Base-by-base conservation (phyloP, 2,797 vertebrate species). In the Ptychadena robeensis region DNA sequence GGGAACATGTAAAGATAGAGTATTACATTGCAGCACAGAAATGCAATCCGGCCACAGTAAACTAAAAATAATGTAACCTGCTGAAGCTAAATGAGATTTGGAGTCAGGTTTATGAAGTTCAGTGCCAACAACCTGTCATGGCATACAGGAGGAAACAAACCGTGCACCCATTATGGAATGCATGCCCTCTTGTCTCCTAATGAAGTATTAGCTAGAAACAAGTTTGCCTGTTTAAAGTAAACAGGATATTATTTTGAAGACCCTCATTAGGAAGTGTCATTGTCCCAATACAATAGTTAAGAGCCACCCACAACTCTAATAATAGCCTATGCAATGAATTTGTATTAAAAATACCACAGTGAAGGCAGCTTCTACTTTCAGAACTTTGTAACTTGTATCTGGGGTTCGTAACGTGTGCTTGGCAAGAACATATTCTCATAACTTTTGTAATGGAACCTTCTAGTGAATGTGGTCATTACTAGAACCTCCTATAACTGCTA, bases 51-150 rank as follows among this genome's bases (percentile, higher is more conserved):
- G 63, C 64, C 28, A 40, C 44, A 64, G 35, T 74, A 75, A 74
- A 74, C 70, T 80, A 73, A 84, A 79, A 70, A 84, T 84, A 84
- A 74, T 80, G 27, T 67, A 70, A 67, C 44, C 76, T 75, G 64
- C 37, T 31, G 48, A 44, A 70, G 70, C 71, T 64, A 71, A 77
- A 65, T 48, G 34, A 35, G 22, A 64, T 48, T 80, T 80, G 64
- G 59, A 79, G 76, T 73, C 70, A 40, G 53, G 64, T 67, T 79
- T 73, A 67, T 75, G 18, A 38, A 28, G 69, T 25, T 38, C 25
- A 32, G 31, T 79, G 76, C 75, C 82, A 83, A 69, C 48, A 83
- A 73, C 32, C 63, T 83, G 82, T 83, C 82, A 84, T 63, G 68
- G 66, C 59, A 37, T 77, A 57, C 57, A 70, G 27, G 64, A 73